phyloP scores from a whole-genome alignment of 2,888 invertebrate genomes.

The Leptinotarsa rubiginosa region DNA sequence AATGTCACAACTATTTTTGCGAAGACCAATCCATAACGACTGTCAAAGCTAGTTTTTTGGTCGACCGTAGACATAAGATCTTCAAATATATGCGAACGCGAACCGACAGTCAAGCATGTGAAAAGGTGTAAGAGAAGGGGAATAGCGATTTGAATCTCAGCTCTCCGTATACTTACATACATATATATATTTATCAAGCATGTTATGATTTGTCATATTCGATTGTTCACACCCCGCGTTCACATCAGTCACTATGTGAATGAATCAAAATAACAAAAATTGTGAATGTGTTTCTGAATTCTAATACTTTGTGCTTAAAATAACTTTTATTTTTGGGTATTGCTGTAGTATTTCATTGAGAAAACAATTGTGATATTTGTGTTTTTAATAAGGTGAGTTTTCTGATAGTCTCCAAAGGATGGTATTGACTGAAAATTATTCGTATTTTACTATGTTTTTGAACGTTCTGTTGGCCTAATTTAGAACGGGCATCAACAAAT shows the following conservation, averaged over 20 bases:
- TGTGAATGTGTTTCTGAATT: not conserved
- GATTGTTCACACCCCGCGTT: constrained; percentile 39
- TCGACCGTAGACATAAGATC: not conserved
- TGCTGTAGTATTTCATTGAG: not conserved
- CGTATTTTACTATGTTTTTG: not conserved
- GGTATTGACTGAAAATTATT: not conserved
- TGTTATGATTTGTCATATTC: constrained; percentile 43
- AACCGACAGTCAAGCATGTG: constrained; percentile 21
- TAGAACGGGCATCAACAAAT: constrained; percentile 11
- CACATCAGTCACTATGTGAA: constrained; percentile 43
- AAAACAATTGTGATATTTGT: constrained; percentile 5
- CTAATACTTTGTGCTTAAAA: constrained; percentile 2
- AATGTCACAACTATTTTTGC: too few relatives aligned
- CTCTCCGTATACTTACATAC: constrained; percentile 31
- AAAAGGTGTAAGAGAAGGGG: constrained; percentile 30
- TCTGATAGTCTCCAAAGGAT: not conserved
- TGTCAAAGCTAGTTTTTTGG: not conserved
- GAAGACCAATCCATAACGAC: not conserved
- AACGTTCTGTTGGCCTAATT: not conserved
- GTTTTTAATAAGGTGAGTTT: constrained; percentile 12
- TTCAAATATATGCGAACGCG: constrained; percentile 4
- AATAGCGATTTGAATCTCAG: constrained; percentile 38
- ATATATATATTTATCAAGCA: constrained; percentile 43
- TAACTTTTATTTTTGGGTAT: not conserved
- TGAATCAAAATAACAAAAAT: not conserved